Evolutionary conservation across 2,797 vertebrate genomes (phyloP).

Genomic region (Cichlasoma orientale): DNA sequence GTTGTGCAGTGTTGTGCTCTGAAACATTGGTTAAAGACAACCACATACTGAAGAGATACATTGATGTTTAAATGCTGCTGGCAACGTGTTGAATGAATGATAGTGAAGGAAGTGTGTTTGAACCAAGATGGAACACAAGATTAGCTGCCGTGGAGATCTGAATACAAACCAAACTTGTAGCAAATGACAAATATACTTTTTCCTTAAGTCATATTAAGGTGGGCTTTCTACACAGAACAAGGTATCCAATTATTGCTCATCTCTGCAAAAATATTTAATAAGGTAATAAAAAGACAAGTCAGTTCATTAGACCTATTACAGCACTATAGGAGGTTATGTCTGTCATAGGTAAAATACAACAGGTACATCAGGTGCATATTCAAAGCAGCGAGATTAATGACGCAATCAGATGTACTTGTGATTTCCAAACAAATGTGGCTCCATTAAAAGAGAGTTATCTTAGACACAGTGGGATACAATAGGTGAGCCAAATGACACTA

Average conservation of each 20-base stretch:
- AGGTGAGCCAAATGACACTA: background rate
- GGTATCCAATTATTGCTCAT: background rate
- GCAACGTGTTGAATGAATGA: background rate
- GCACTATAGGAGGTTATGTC: background rate
- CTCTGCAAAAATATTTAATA: background rate
- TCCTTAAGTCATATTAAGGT: background rate
- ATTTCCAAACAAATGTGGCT: background rate
- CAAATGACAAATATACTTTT: background rate
- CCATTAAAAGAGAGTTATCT: background rate
- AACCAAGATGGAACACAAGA: background rate
- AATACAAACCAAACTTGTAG: background rate
- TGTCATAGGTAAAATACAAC: background rate
- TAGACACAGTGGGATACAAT: background rate
- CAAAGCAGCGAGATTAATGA: constrained; percentile 21
- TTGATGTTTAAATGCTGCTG: background rate
- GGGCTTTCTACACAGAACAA: background rate
- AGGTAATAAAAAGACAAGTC: background rate
- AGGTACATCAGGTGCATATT: constrained; percentile 3
- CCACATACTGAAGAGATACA: background rate
- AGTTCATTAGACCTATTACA: background rate
- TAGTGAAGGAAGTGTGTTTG: constrained; percentile 3
- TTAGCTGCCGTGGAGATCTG: background rate
- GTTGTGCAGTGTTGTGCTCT: background rate
- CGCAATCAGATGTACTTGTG: background rate
- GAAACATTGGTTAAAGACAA: constrained; percentile 6